Percentiles rank a stretch among this genome's conserved stretches.
These are phyloP conservation scores for Aricia artaxerxes DNA, from an alignment of 2,888 invertebrate genomes.

Conservation along the genomic window DNA sequence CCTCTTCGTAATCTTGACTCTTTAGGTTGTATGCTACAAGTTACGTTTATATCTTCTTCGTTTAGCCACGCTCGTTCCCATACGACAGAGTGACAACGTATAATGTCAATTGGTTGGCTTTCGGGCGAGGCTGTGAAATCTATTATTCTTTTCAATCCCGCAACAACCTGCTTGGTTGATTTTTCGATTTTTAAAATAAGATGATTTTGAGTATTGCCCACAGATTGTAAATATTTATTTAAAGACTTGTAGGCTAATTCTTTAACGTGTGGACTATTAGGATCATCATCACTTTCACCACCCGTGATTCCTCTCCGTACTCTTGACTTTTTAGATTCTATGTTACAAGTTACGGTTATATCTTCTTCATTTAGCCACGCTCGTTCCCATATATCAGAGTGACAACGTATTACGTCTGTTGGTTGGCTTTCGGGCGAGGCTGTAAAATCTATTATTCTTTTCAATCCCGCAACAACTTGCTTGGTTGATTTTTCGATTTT, in stretches of 20 bases:
- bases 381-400: conserved; percentile 77
- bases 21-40: conserved; percentile 50
- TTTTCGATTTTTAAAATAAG: conserved; percentile 50
- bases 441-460: conserved; percentile 52
- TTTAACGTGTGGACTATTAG: conserved; percentile 47
- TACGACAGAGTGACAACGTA: conserved; percentile 65
- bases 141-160: conserved; percentile 50
- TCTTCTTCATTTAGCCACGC: conserved; percentile 78
- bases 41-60: conserved; percentile 54
- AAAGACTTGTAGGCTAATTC: conserved; percentile 52
- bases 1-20: background rate
- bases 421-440: conserved; percentile 45
- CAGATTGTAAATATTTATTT: conserved; percentile 46
- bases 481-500: conserved; percentile 60
- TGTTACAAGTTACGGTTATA: conserved; percentile 46
- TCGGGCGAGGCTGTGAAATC: conserved; percentile 50
- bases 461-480: conserved; percentile 71
- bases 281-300: conserved; percentile 38
- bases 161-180: conserved; percentile 49
- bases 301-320: conserved; percentile 36
- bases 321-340: background rate
- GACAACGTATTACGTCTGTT: conserved; percentile 51
- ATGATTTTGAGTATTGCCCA: conserved; percentile 44
- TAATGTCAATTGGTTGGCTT: conserved; percentile 35
- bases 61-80: conserved; percentile 76